Base-by-base conservation (phyloP, 2,888 invertebrate genomes). In the Synergus itoensis region DNA sequence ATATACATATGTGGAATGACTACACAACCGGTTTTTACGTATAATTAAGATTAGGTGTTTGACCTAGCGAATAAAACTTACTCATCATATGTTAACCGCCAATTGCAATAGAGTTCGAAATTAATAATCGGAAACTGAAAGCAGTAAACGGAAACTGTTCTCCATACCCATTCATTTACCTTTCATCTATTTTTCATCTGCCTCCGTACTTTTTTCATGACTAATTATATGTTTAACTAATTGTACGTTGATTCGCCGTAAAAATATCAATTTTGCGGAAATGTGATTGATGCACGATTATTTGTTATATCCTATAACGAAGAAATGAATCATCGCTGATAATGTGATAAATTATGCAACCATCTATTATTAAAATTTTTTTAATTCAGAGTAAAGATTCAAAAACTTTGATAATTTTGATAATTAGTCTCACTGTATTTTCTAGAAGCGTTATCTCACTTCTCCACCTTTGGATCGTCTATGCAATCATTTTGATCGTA, bases 131-230 rank as follows among this genome's bases (percentile, higher is more conserved):
- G 4, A 60, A 21, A 18, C 11, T 21, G n/a, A 7, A n/a, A 67
- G 21, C 28, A 48, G 36, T 11, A 45, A 69, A 69, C 69, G 69
- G 69, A 69, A 69, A 48, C 48, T 69, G 9, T 11, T 45, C 18
- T 67, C 43, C 9, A 69, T 45, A 69, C 69, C 21, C 21, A 69
- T 69, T 69, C 48, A 48, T 69, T 69, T 36, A 14, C 69, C 36
- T 48, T 69, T 53, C 16, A 69, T 67, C 43, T 11, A 67, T 53
- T 45, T 43, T 28, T 69, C 16, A 28, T 69, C 28, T 16, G 53
- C 36, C 12, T 67, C 21, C 36, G 48, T 36, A 28, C 36, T 48
- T 69, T 69, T 69, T 69, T 43, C 36, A 60, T 60, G 9, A 18
- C 9, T 60, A n/a, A 60, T 45, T 69, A 28, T 36, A 16, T 28